Evolutionary conservation across 1,140 invertebrate species (phyloP), one percentile per base, ranked within the genome.

Genomic region (Trichoplusia ni): DNA sequence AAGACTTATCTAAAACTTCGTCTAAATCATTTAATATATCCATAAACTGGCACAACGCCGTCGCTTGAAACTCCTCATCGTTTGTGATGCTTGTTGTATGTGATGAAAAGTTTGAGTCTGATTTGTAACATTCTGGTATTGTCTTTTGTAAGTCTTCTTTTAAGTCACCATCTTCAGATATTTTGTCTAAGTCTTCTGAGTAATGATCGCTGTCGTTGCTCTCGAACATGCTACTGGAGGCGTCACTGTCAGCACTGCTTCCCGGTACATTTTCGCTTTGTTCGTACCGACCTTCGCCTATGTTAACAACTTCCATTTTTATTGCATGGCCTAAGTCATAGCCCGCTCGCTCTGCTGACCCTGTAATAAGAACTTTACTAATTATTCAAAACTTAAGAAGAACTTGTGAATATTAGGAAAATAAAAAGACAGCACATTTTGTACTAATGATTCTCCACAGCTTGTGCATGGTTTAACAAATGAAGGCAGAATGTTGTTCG

Each of bases 1-100:
- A 67, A 29, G 90, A 91, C 59, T 87, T 90, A 59, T 91, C 90
- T 71, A 91, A 71, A 59, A 90, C 90, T 79, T 89, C 83, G 78
- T 91, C 90, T 72, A 91, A 75, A 73, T 91, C 90, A 66, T 90
- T 90, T 58, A 91, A 81, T 69, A 91, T 91, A 76, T 91, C 86
- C 90, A 91, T 90, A 75, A 91, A 89, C 56, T 91, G 89, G 64
- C 82, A 85, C 13, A 90, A 75, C 13, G 88, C 88, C 56, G 88
- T 82, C 9, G 88, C 85, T 79, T 90, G 88, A 78, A 89, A 90
- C 38, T 90, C 88, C 38, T 89, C 88, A 69, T 88, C 82, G 60
- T 84, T 84, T 82, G 84, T 81, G 75, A 86, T 81, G 68, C 84
- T 71, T 64, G 73, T 71, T 27, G 79, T 68, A 37, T 86, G 84